These are phyloP conservation scores for Serripes groenlandicus DNA, from an alignment of 2,888 invertebrate species.

Conservation along the genomic window DNA sequence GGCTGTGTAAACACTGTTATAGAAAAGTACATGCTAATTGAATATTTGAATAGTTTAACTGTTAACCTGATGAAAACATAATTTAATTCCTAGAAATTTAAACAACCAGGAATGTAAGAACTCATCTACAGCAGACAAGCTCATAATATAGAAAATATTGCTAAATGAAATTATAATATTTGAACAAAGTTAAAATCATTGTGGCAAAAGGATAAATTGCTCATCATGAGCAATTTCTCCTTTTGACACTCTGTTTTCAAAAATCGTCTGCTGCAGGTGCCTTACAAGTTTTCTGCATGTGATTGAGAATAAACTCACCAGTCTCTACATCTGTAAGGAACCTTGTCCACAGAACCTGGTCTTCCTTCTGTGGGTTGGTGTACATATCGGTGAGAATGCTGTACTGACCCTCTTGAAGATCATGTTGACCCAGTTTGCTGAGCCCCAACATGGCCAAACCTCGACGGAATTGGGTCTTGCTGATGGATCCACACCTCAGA, in stretches of 20 bases:
- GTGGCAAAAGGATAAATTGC: neutral
- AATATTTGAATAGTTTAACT: too few relatives aligned
- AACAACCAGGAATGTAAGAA: too few relatives aligned
- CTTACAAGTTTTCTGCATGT: too few relatives aligned
- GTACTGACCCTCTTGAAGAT: conserved; percentile 84
- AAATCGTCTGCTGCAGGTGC: too few relatives aligned
- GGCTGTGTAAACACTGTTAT: conserved; percentile 85
- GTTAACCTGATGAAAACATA: too few relatives aligned
- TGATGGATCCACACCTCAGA: conserved; percentile 84
- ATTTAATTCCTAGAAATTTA: too few relatives aligned
- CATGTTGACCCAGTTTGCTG: conserved; percentile 84
- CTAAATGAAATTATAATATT: neutral
- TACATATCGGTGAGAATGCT: conserved; percentile 81
- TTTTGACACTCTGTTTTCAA: too few relatives aligned
- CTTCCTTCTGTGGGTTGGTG: conserved; percentile 78
- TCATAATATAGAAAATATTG: neutral
- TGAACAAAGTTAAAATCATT: neutral
- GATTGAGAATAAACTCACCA: conserved; percentile 81
- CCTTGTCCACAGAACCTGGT: conserved; percentile 83
- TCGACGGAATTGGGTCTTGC: conserved; percentile 84
- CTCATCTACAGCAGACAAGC: too few relatives aligned
- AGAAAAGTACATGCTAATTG: too few relatives aligned
- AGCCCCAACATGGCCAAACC: conserved; percentile 84
- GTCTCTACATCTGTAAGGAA: conserved; percentile 85
- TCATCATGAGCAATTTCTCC: neutral